A percentile compares a stretch with the other conserved stretches of the same genome.
Conservation (phyloP, 2,888 invertebrate genomes). For the Cosmopolites sordidus region DNA sequence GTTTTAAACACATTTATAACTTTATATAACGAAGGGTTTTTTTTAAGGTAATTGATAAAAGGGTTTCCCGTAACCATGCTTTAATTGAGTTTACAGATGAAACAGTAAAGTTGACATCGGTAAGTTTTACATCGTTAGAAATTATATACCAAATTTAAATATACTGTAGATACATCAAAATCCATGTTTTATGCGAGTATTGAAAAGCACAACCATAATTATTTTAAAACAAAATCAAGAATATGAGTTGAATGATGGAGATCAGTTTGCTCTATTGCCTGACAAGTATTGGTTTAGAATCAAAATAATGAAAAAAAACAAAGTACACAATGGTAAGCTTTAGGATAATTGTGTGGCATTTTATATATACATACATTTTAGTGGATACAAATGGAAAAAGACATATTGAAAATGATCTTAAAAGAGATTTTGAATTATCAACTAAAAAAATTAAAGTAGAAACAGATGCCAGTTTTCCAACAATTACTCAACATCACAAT, state of each 20-base stretch:
- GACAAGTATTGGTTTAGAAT: constrained; percentile 52
- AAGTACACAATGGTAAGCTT: constrained; percentile 11
- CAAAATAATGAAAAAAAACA: constrained; percentile 35
- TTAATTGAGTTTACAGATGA: constrained; percentile 44
- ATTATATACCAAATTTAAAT: background rate
- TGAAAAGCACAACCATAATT: constrained; percentile 38
- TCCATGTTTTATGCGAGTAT: constrained; percentile 52
- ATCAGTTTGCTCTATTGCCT: constrained; percentile 54
- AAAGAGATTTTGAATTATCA: background rate
- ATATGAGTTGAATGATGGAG: constrained; percentile 47
- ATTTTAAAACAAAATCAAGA: constrained; percentile 45
- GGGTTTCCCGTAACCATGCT: constrained; percentile 55
- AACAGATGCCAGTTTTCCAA: constrained; percentile 5
- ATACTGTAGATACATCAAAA: constrained; percentile 52
- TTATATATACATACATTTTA: background rate
- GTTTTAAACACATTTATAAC: too few species aligned
- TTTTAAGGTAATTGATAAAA: constrained; percentile 51
- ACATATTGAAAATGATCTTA: constrained; percentile 2
- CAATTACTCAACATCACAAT: background rate
- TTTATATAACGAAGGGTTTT: too few species aligned
- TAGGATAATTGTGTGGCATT: background rate
- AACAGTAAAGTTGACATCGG: constrained; percentile 18
- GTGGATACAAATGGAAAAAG: constrained; percentile 4
- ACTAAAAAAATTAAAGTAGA: too few species aligned
- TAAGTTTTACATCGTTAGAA: constrained; percentile 7